Percentiles rank a stretch among this genome's conserved stretches.
phyloP scores from a whole-genome alignment of 2,113 vertebrate species.

The Phycodurus eques region DNA sequence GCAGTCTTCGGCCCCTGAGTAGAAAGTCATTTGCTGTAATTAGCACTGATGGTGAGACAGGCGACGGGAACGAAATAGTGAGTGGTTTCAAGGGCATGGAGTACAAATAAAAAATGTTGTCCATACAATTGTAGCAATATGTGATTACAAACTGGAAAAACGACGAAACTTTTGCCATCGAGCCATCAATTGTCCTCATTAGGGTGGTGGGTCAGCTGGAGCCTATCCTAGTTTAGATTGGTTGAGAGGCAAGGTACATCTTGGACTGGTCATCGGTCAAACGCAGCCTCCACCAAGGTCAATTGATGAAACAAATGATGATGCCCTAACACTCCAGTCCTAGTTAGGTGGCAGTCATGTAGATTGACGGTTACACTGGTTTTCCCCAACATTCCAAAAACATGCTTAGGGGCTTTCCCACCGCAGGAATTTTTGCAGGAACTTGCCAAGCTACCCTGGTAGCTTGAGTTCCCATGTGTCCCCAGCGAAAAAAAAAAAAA shows the following conservation, averaged over 20 bases:
- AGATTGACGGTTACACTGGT: no score
- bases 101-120: constrained; percentile 2
- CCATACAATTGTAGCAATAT: background rate
- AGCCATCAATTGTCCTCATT: background rate
- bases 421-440: no score
- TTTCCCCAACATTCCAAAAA: no score
- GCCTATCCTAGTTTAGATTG: background rate
- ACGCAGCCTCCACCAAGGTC: background rate
- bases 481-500: no score
- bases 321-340: no score
- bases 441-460: no score
- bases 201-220: no score
- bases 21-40: constrained; percentile 63
- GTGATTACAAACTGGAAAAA: background rate
- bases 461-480: no score
- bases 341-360: no score
- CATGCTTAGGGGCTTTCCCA: no score
- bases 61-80: constrained; percentile 33
- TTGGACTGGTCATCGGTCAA: background rate
- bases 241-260: background rate
- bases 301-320: no score
- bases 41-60: constrained; percentile 60
- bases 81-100: constrained; percentile 58
- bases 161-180: background rate
- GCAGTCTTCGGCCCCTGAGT: constrained; percentile 57